phyloP scores from a whole-genome alignment of 2,797 vertebrate genomes.

The Buceros bicornis region DNA sequence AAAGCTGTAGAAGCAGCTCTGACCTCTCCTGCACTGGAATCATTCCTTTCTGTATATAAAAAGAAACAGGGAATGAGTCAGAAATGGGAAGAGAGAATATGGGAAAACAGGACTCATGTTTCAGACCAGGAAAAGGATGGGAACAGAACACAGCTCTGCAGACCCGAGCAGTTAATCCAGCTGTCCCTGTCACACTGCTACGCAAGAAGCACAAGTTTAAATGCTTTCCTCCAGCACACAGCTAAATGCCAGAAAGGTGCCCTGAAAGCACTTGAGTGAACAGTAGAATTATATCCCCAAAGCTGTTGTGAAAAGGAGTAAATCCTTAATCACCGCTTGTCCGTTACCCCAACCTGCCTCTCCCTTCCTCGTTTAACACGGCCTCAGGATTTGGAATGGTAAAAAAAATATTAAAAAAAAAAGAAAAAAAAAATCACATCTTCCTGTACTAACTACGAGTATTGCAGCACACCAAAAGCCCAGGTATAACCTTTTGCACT shows the following conservation, averaged over 20 bases:
- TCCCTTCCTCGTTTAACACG: background rate
- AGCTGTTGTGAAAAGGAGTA: background rate
- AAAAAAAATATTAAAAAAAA: background rate
- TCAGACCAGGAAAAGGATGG: background rate
- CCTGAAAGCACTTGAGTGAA: background rate
- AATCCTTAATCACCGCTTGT: background rate
- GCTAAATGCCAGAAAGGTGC: background rate
- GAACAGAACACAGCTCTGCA: background rate
- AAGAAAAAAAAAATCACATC: background rate
- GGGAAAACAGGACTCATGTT: conserved; percentile 22
- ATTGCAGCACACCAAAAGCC: background rate
- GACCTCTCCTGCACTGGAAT: conserved; percentile 2
- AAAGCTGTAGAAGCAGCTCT: background rate
- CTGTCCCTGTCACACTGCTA: background rate
- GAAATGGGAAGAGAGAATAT: background rate
- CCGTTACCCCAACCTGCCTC: background rate
- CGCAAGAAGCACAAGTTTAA: background rate
- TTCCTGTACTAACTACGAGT: background rate
- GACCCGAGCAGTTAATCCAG: background rate
- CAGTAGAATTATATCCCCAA: background rate
- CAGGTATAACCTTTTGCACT: background rate
- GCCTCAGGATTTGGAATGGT: background rate
- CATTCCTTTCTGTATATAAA: conserved; percentile 1
- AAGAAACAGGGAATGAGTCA: conserved; percentile 15
- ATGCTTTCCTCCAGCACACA: background rate